Evolutionary conservation across 1,140 invertebrate genomes (phyloP), one percentile per base, ranked within the genome.

Genomic region (Drosophila insularis): DNA sequence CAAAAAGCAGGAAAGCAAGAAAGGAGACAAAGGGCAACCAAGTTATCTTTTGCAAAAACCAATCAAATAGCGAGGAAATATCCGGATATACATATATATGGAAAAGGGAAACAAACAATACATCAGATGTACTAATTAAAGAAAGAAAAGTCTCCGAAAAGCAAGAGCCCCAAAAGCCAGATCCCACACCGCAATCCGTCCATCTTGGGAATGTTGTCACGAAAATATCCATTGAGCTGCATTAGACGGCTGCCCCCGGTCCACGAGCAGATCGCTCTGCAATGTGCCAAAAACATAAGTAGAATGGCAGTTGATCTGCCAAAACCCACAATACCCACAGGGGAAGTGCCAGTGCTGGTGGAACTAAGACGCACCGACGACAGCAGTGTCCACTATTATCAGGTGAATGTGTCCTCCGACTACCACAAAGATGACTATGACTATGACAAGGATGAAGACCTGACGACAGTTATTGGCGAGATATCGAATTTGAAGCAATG

Each of bases 201-300:
- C 55, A 58, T 4, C 17, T 8, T 8, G 19, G 10, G 55, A 64
- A 82, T 86, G 82, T 35, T 81, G 58, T 68, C 54, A 14, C 56
- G 54, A 50, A 59, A 58, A 14, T 63, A 70, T 10, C 55, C 72
- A 2, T 4, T 56, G 60, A 59, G 46, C n/a, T 61, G 53, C 8
- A 55, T 39, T n/a, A 62, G 63, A 2, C 50, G 37, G 8, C 23
- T 50, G 31, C 76, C 69, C 1, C 14, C 63, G 2, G 58, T 89
- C 14, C 82, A 82, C 35, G 72, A 87, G 63, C 54, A 71, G 54
- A 76, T 89, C 13, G 82, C 84, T 2, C 50, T 89, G 61, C 80
- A 82, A 61, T 77, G 76, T 43, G 84, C 82, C 50, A 62, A 60
- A 53, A 74, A 76, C 13, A 71, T 87, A 1, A 64, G 77, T 66